phyloP scores from a whole-genome alignment of 2,113 vertebrate genomes.

The Laticauda colubrina region DNA sequence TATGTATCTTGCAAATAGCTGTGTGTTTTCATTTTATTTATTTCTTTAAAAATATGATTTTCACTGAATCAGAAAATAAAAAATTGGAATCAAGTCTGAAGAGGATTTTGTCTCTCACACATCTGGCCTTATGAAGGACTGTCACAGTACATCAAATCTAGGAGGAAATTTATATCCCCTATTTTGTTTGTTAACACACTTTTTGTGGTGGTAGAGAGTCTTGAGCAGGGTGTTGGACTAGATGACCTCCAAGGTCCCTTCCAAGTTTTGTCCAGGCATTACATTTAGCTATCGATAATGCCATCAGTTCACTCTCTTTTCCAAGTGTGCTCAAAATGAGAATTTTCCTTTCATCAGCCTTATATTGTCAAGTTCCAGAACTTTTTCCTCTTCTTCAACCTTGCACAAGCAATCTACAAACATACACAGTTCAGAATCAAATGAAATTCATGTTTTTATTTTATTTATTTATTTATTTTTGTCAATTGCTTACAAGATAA shows the following conservation, averaged over 20 bases:
- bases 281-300: neutral
- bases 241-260: too few relatives aligned
- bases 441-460: neutral
- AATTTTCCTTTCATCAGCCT: neutral
- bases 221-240: too few relatives aligned
- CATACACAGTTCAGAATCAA: neutral
- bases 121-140: neutral
- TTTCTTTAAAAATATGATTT: neutral
- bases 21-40: neutral
- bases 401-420: neutral
- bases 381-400: neutral
- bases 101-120: too few relatives aligned
- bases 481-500: too few relatives aligned
- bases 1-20: neutral
- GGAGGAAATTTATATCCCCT: neutral
- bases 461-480: too few relatives aligned
- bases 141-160: neutral
- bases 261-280: neutral
- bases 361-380: neutral
- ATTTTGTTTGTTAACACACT: neutral
- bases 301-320: neutral
- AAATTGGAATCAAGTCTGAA: neutral
- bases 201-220: too few relatives aligned
- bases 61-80: neutral
- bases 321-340: accelerated